phyloP scores from a whole-genome alignment of 2,888 invertebrate species.

The Ormyrus labotus region DNA sequence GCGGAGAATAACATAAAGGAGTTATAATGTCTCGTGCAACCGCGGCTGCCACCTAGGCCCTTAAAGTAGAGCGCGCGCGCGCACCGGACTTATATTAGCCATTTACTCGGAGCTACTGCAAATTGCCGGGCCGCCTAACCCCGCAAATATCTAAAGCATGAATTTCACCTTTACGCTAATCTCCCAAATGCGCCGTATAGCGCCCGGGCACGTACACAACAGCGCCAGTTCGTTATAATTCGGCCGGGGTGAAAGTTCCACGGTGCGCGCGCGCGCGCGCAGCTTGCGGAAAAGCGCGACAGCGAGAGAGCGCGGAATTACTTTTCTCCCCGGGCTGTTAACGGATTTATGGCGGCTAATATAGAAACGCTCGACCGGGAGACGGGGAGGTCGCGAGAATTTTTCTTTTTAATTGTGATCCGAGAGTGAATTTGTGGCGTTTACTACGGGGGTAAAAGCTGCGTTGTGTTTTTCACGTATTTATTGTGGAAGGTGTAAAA shows the following conservation, averaged over 20 bases:
- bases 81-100: conserved; percentile 28
- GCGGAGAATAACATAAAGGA: conserved; percentile 30
- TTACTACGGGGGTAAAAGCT: no score
- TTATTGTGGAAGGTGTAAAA: no score
- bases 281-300: no score
- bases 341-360: background rate
- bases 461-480: no score
- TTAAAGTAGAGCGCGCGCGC: background rate
- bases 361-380: no score
- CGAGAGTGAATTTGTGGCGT: no score
- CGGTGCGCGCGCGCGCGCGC: no score
- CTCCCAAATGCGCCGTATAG: background rate
- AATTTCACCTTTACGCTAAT: conserved; percentile 25
- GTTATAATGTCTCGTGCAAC: background rate
- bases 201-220: background rate
- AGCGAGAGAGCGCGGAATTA: no score
- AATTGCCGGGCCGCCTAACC: conserved; percentile 25
- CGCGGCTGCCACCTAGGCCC: background rate
- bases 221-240: background rate
- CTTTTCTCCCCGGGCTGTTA: no score
- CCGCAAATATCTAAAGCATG: conserved; percentile 24
- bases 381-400: no score
- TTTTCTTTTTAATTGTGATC: no score
- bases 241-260: no score
- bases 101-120: conserved; percentile 34